Evolutionary conservation across 1,140 invertebrate species (phyloP).

Genomic region (Drosophila mauritiana): DNA sequence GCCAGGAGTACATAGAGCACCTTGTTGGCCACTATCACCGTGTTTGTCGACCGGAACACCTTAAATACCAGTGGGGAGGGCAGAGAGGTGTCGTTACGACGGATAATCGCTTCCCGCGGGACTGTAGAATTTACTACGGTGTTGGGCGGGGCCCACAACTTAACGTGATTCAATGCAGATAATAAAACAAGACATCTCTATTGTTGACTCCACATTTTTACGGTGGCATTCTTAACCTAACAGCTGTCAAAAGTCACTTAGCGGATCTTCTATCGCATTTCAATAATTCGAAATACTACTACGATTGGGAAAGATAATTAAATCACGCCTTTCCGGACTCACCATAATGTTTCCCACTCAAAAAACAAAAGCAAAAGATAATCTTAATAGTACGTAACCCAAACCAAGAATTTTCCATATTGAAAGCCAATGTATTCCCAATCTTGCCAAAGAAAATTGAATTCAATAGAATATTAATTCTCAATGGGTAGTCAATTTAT

Average conservation of each 20-base stretch:
- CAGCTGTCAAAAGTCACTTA: slow-evolving; percentile 32
- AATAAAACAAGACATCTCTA: slow-evolving; percentile 78
- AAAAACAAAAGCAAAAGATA: neutral
- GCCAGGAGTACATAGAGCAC: slow-evolving; percentile 59
- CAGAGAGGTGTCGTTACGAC: slow-evolving; percentile 58
- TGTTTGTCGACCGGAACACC: slow-evolving; percentile 76
- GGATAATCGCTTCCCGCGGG: slow-evolving; percentile 64
- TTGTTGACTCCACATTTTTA: slow-evolving; percentile 55
- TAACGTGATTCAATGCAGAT: slow-evolving; percentile 80
- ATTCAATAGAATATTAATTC: too few species aligned
- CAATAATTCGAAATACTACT: slow-evolving; percentile 26
- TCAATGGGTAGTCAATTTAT: too few species aligned
- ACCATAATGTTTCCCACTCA: slow-evolving; percentile 1
- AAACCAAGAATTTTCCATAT: too few species aligned
- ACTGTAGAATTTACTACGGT: slow-evolving; percentile 1
- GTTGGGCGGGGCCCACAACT: slow-evolving; percentile 42
- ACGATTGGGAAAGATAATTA: slow-evolving; percentile 32
- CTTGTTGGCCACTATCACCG: slow-evolving; percentile 74
- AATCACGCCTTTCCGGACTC: slow-evolving; percentile 3
- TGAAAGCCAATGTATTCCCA: too few species aligned
- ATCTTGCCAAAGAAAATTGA: neutral
- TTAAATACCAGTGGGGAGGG: slow-evolving; percentile 45
- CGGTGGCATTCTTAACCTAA: neutral
- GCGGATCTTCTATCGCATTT: slow-evolving; percentile 61
- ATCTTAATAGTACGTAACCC: neutral